phyloP scores from a whole-genome alignment of 92 coral and sea anemone genomes.

The Porites rus region DNA sequence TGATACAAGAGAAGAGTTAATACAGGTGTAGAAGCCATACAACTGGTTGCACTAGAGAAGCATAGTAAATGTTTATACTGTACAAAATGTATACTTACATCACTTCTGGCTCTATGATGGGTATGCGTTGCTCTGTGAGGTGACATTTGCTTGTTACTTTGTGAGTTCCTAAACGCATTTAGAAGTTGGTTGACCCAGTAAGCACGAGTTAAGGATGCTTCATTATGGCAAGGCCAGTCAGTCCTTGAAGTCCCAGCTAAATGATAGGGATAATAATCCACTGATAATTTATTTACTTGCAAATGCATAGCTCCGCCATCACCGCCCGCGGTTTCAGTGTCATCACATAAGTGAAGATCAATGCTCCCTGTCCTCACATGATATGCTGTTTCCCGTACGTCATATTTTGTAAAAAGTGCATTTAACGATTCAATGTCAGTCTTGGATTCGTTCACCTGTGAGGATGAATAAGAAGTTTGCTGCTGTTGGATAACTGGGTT shows the following conservation, averaged over 20 bases:
- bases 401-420: slow-evolving; percentile 81
- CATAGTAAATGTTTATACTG: too few species aligned
- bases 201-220: slow-evolving; percentile 94
- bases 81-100: slow-evolving; percentile 48
- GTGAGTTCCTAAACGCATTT: slow-evolving; percentile 83
- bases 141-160: slow-evolving; percentile 55
- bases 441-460: slow-evolving; percentile 58
- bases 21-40: background rate
- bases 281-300: slow-evolving; percentile 83
- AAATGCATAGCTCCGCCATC: slow-evolving; percentile 97
- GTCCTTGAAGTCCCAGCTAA: slow-evolving; percentile 94
- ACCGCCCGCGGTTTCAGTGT: slow-evolving; percentile 55
- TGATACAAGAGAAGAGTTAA: too few species aligned
- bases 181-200: slow-evolving; percentile 94
- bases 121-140: slow-evolving; percentile 50
- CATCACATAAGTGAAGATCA: slow-evolving; percentile 95
- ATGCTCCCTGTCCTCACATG: slow-evolving; percentile 90
- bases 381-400: slow-evolving; percentile 90
- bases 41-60: too few species aligned
- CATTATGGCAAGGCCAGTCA: slow-evolving; percentile 95
- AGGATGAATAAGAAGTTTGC: slow-evolving; percentile 51
- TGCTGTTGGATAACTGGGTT: slow-evolving; percentile 72
- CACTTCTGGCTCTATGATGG: slow-evolving; percentile 46
- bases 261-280: slow-evolving; percentile 96
- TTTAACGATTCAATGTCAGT: slow-evolving; percentile 49